Percentiles rank a stretch among this genome's conserved stretches.
Conservation (phyloP, 1,140 invertebrate genomes). For the Hyposmocoma kahamanoa region DNA sequence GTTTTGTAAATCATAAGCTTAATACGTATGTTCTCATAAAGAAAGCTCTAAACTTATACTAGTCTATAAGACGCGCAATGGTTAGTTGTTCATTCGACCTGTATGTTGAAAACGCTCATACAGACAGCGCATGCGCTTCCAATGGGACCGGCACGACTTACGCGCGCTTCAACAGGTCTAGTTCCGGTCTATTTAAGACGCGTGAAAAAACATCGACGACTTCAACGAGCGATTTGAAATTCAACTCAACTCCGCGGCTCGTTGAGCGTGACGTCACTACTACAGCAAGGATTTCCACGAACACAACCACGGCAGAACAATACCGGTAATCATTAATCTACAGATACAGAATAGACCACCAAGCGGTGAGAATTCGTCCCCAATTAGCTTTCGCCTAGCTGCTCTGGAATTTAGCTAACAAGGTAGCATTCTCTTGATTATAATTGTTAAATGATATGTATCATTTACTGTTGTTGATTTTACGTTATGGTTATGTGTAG, state of each 20-base stretch:
- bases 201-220: conserved; percentile 34
- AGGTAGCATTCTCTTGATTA: not conserved
- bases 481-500: too few species aligned
- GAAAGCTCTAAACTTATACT: too few species aligned
- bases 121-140: conserved; percentile 11
- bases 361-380: not conserved
- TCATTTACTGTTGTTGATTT: too few species aligned
- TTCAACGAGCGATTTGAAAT: conserved; percentile 33
- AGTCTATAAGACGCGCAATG: too few species aligned
- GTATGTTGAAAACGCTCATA: too few species aligned
- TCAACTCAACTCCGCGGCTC: conserved; percentile 33
- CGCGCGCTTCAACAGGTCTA: conserved; percentile 35
- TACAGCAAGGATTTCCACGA: conserved; percentile 16
- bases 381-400: not conserved
- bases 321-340: not conserved
- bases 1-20: too few species aligned
- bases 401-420: not conserved
- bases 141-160: conserved; percentile 30
- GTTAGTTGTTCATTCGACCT: too few species aligned
- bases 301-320: conserved; percentile 10
- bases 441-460: too few species aligned
- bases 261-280: conserved; percentile 42
- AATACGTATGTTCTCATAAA: too few species aligned
- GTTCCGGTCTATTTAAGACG: conserved; percentile 56
- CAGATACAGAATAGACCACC: not conserved